Conservation (phyloP, 2,888 invertebrate genomes). For the Branchellion lobata region DNA sequence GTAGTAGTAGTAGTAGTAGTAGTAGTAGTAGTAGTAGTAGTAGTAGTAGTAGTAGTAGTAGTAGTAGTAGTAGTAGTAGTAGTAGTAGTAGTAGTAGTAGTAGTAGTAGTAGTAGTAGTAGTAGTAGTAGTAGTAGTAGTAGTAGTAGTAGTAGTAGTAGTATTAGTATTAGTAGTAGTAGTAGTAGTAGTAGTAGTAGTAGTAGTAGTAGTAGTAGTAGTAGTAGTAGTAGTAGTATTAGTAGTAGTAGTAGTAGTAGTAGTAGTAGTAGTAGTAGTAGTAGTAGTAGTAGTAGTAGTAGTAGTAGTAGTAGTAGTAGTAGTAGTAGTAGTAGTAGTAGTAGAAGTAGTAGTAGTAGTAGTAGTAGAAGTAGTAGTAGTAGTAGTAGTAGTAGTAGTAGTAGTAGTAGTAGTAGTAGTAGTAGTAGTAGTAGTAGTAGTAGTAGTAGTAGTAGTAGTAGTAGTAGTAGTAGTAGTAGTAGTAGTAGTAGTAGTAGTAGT, state of each 20-base stretch:
- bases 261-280: slow-evolving; percentile 22
- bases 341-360: slow-evolving; percentile 9
- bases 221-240: slow-evolving; percentile 4
- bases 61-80: slow-evolving; percentile 19
- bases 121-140: slow-evolving; percentile 16
- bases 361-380: slow-evolving; percentile 17
- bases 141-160: slow-evolving; percentile 8
- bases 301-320: slow-evolving; percentile 22
- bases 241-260: slow-evolving; percentile 22
- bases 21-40: slow-evolving; percentile 22
- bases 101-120: slow-evolving; percentile 16
- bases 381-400: slow-evolving; percentile 22
- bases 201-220: neutral
- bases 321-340: slow-evolving; percentile 22
- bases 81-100: slow-evolving; percentile 17
- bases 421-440: slow-evolving; percentile 22
- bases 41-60: slow-evolving; percentile 16
- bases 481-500: slow-evolving; percentile 22
- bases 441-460: slow-evolving; percentile 22
- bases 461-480: slow-evolving; percentile 21
- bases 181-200: no score
- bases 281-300: slow-evolving; percentile 21
- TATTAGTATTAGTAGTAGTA: no score
- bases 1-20: slow-evolving; percentile 22
- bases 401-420: slow-evolving; percentile 21